Percentiles rank a stretch among this genome's conserved stretches.
Conservation (phyloP, 2,888 invertebrate species). For the Silvanus unidentatus region DNA sequence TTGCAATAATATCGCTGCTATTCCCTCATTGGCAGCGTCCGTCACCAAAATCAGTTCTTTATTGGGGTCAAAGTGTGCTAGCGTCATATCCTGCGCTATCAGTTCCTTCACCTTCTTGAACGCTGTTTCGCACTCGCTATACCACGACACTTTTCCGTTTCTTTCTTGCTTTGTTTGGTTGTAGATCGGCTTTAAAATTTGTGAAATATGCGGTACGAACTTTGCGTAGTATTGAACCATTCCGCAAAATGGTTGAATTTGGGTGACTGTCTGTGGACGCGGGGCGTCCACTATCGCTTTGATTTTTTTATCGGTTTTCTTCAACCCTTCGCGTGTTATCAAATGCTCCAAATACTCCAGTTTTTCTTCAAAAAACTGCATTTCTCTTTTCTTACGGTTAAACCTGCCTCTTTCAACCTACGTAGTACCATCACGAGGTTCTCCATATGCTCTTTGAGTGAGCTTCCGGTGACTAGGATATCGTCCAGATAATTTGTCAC, state of each 20-base stretch:
- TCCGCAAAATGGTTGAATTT: constrained; percentile 15
- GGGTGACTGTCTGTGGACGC: constrained; percentile 9
- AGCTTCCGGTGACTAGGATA: constrained; percentile 28
- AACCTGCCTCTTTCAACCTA: constrained; percentile 23
- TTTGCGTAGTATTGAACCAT: constrained; percentile 15
- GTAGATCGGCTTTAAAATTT: constrained; percentile 5
- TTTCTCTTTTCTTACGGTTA: constrained; percentile 29
- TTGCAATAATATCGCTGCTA: constrained; percentile 10
- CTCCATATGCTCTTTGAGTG: constrained; percentile 19
- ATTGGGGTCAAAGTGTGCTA: constrained; percentile 15
- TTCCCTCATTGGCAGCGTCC: constrained; percentile 9
- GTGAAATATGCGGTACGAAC: no score
- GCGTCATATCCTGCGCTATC: constrained; percentile 7
- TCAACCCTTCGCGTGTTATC: constrained; percentile 15
- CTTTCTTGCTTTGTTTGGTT: constrained; percentile 13
- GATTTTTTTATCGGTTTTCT: constrained; percentile 13
- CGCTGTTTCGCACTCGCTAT: constrained; percentile 10
- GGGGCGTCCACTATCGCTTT: constrained; percentile 21
- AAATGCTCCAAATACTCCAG: constrained; percentile 31
- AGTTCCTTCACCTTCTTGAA: constrained; percentile 13
- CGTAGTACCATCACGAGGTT: constrained; percentile 25
- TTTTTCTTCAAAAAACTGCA: constrained; percentile 32
- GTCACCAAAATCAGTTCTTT: constrained; percentile 11
- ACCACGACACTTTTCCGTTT: constrained; percentile 12
- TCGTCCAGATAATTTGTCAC: constrained; percentile 33